Base-by-base conservation (phyloP, 2,888 invertebrate species). In the Meiosimyza platycephala region DNA sequence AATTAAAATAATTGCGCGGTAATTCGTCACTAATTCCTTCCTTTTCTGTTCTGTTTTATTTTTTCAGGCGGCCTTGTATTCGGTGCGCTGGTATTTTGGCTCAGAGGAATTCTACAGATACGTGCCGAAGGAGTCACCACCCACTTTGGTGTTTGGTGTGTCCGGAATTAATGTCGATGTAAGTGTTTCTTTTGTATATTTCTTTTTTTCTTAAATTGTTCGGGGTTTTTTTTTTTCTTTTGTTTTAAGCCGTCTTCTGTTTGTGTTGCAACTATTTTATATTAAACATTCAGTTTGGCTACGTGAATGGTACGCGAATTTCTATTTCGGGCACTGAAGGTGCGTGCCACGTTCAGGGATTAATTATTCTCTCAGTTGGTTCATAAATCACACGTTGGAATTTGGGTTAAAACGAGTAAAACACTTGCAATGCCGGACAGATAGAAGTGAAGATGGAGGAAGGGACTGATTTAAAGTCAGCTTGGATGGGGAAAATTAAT, bases 31-130 rank as follows among this genome's bases (percentile, higher is more conserved):
- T 79, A 77, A 79, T 76, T 74, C 76, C 72, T 76, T 73, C 70
- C 73, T 78, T 64, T 71, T 5, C 76, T 64, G 55, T 63, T 70
- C 68, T 72, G 54, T 54, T 73, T 22, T 57, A 59, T 55, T 22
- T 72, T 64, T 47, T 74, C 73, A 87, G 87, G 87, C 87, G 65
- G 84, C 85, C 52, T 86, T 92, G 60, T 91, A 92, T 82, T 89
- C 90, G 28, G 90, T 92, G 76, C 90, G 91, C 84, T 92, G 91
- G 91, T 91, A 91, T 85, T 89, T 90, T 79, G 90, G 90, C 75
- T 81, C 86, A 48, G 88, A 88, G 77, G 91, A 92, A 84, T 91
- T 92, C 85, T 92, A 91, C 85, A 89, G 91, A 77, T 91, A 87
- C 82, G 88, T 90, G 72, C 91, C 91, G 51, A 90, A 90, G 77